phyloP scores from a whole-genome alignment of 35 echinoderm and acorn worm genomes.

The Hemicentrotus pulcherrimus region DNA sequence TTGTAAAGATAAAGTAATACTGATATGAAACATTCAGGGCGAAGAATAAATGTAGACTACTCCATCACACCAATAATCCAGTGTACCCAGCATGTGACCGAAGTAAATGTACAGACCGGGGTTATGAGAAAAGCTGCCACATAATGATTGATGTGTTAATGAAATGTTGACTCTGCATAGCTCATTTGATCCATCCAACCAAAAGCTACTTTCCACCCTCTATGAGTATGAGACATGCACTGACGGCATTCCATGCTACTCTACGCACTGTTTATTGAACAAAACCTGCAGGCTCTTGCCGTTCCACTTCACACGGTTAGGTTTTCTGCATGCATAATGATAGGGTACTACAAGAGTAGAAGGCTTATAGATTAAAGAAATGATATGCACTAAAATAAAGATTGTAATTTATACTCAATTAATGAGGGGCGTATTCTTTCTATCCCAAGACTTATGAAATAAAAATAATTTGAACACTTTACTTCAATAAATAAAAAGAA shows the following conservation, averaged over 20 bases:
- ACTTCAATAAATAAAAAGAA: not conserved
- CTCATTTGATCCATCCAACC: conserved; percentile 9
- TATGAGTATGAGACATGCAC: not conserved
- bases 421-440: not conserved
- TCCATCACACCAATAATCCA: not conserved
- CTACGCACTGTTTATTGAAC: not conserved
- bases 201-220: not conserved
- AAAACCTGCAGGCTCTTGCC: not conserved
- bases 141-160: conserved; percentile 14
- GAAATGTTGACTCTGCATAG: conserved; percentile 11
- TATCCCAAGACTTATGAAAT: not conserved
- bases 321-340: not conserved
- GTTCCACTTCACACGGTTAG: not conserved
- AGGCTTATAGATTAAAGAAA: not conserved
- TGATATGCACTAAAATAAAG: not conserved
- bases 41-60: not conserved
- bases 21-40: not conserved
- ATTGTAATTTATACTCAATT: not conserved
- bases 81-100: not conserved
- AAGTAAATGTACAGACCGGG: not conserved
- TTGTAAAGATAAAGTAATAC: not conserved
- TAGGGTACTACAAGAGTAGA: not conserved
- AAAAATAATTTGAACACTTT: not conserved
- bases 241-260: not conserved
- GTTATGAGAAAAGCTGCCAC: conserved; percentile 8